These are phyloP conservation scores for Ailurus styani DNA, from an alignment of 2,113 vertebrate species.

Conservation along the genomic window DNA sequence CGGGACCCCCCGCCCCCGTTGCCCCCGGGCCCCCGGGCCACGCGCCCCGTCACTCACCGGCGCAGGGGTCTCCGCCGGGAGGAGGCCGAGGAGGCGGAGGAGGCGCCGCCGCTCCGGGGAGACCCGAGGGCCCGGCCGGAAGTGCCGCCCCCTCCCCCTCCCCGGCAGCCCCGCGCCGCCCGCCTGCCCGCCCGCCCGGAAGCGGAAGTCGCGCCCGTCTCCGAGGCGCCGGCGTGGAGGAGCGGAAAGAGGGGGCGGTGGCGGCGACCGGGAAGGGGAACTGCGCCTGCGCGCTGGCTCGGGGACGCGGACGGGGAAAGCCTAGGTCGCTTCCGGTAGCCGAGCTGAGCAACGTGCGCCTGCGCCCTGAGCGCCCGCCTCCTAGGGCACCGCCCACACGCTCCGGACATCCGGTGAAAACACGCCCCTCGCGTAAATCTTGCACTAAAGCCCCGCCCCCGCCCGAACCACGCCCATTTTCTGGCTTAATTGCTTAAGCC, in stretches of 20 bases:
- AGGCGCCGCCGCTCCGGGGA: slow-evolving; percentile 71
- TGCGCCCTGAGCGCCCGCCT: neutral
- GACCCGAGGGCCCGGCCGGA: slow-evolving; percentile 75
- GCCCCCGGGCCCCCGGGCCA: slow-evolving; percentile 29
- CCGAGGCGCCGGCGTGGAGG: slow-evolving; percentile 58
- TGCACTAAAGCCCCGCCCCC: neutral
- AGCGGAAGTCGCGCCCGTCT: slow-evolving; percentile 63
- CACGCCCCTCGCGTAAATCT: neutral
- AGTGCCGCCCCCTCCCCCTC: slow-evolving; percentile 66
- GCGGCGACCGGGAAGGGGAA: neutral
- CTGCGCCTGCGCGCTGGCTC: slow-evolving; percentile 11
- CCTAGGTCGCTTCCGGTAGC: neutral
- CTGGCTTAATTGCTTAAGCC: neutral
- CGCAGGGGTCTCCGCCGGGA: slow-evolving; percentile 74
- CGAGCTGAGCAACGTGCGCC: neutral
- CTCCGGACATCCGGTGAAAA: neutral
- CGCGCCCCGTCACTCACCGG: slow-evolving; percentile 73
- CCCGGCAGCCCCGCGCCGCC: slow-evolving; percentile 62
- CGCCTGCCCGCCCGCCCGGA: slow-evolving; percentile 47
- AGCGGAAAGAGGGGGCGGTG: neutral
- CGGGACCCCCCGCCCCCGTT: slow-evolving; percentile 38
- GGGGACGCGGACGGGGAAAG: neutral
- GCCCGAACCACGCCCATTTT: neutral
- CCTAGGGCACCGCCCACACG: neutral
- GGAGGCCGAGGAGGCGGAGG: slow-evolving; percentile 62